Base-by-base conservation (phyloP, 1,140 invertebrate species). In the Nasonia vitripennis region DNA sequence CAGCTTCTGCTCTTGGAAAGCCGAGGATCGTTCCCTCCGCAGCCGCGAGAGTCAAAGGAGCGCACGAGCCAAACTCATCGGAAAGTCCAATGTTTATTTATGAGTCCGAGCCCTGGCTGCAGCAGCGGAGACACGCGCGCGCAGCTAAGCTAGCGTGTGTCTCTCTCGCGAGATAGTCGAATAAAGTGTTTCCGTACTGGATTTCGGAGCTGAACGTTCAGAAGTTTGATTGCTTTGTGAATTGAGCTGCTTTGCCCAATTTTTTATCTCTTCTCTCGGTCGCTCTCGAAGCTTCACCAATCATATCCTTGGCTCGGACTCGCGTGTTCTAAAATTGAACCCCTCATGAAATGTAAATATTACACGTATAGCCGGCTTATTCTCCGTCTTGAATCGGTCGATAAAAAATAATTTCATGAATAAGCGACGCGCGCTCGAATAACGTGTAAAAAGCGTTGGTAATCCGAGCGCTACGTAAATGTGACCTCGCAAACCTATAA, bases 51-150 rank as follows among this genome's bases (percentile, higher is more conserved):
- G 62, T 20, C 20, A 27, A 70, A 78, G 62, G 75, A 79, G 23
- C 12, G 45, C 11, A 31, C 37, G 10, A 5, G 17, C 62, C 37
- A 73, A 84, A 78, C 83, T 79, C 77, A 71, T 84, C 62, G 67
- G 17, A n/a, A 80, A 80, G 14, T 84, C 34, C 31, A 78, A 84
- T 84, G 70, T 84, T 80, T 84, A 84, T 84, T 80, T 70, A 84
- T 78, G 75, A 84, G 75, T n/a, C 27, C 23, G 17, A 71, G 62
- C 17, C 20, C 55, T 62, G 41, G 55, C 55, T 62, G 41, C 55
- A 62, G 41, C 55, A 62, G 17, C 55, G 70, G 70, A 20, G 31
- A 83, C 73, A 77, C 51, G 81, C 75, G 81, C 51, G 81, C 75
- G 81, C 41, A 0, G 6, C 55, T 62, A 9, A 7, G 5, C 41